Conservation (phyloP, 2,797 vertebrate genomes). For the Tapera naevia region DNA sequence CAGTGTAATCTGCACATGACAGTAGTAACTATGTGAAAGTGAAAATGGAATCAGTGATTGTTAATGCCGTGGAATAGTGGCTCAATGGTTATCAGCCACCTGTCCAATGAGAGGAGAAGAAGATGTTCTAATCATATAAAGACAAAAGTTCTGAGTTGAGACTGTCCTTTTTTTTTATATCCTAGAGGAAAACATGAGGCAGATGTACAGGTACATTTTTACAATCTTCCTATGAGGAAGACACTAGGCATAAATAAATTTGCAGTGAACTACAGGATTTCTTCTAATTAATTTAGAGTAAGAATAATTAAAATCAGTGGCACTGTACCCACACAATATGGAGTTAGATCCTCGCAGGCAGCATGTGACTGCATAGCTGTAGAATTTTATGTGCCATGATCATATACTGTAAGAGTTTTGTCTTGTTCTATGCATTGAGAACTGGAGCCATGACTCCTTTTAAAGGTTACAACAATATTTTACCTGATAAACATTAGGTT, state of each 20-base stretch:
- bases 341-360: neutral
- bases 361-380: neutral
- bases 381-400: neutral
- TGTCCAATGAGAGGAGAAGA: neutral
- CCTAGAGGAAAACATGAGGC: neutral
- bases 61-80: neutral
- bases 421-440: neutral
- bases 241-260: neutral
- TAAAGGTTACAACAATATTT: neutral
- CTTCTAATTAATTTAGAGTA: neutral
- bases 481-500: neutral
- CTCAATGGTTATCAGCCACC: neutral
- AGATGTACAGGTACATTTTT: neutral
- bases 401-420: neutral
- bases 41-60: neutral
- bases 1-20: neutral
- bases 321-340: neutral
- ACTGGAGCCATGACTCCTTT: neutral
- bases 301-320: neutral
- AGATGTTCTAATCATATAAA: neutral
- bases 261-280: neutral
- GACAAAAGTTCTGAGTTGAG: neutral
- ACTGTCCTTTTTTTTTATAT: neutral
- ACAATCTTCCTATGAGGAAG: neutral
- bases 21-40: neutral